These are phyloP conservation scores for Oryctes rhinoceros DNA, from an alignment of 1,140 invertebrate genomes.

Conservation along the genomic window DNA sequence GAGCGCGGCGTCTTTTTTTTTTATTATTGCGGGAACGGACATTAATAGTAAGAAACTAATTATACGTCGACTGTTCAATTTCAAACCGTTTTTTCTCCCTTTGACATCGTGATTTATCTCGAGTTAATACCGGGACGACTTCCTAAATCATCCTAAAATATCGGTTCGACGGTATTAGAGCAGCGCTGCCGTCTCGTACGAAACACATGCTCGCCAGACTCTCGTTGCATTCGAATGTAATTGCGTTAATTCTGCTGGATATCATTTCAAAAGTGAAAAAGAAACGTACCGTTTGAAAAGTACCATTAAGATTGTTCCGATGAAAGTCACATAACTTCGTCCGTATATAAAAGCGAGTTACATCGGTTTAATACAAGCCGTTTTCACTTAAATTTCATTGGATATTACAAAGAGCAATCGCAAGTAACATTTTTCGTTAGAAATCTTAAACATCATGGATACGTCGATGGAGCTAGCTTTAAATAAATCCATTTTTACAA, in stretches of 20 bases:
- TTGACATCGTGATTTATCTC: constrained; percentile 25
- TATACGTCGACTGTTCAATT: constrained; percentile 33
- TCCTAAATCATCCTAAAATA: not conserved
- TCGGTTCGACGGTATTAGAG: not conserved
- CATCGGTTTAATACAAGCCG: too few relatives aligned
- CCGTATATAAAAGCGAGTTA: too few relatives aligned
- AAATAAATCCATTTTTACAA: too few relatives aligned
- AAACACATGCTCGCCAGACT: not conserved
- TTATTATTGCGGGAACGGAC: not conserved
- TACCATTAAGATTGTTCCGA: too few relatives aligned
- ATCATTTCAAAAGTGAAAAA: too few relatives aligned
- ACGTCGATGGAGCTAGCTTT: too few relatives aligned
- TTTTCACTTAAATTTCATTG: too few relatives aligned
- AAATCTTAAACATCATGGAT: too few relatives aligned
- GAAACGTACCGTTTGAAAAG: too few relatives aligned
- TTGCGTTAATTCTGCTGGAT: not conserved
- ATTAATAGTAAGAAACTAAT: constrained; percentile 30
- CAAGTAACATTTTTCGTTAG: too few relatives aligned
- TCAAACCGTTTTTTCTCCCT: constrained; percentile 23
- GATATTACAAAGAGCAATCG: too few relatives aligned
- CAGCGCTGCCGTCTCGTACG: not conserved
- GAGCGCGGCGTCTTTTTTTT: not conserved
- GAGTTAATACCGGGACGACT: constrained; percentile 2
- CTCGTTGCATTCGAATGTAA: not conserved
- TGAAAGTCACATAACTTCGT: too few relatives aligned